Evolutionary conservation across 2,113 vertebrate genomes (phyloP).

Genomic region (Empidonax traillii): DNA sequence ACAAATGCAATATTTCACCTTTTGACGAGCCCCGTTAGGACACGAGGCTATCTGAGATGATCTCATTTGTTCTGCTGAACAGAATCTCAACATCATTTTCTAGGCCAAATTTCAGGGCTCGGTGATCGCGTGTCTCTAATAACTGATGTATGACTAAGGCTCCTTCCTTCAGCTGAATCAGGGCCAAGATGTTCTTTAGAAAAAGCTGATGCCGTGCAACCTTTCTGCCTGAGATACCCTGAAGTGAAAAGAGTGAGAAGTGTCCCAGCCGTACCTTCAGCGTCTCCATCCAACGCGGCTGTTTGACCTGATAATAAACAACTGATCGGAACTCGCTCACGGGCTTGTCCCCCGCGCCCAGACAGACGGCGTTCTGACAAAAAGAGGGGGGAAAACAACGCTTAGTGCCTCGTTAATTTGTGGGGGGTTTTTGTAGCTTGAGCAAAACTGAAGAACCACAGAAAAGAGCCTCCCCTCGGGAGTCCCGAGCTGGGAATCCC

Average conservation of each 20-base stretch:
- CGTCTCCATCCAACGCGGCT: constrained; percentile 97
- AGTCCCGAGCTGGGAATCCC: accelerated
- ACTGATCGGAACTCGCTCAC: constrained; percentile 90
- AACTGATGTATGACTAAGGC: not conserved
- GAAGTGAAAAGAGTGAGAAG: not conserved
- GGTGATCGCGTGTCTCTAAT: not conserved
- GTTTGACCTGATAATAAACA: constrained; percentile 97
- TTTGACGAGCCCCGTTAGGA: not conserved
- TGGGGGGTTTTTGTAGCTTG: accelerated
- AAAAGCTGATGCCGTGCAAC: not conserved
- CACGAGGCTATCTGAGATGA: not conserved
- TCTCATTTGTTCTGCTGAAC: not conserved
- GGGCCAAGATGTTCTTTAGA: not conserved
- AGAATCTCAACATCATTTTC: not conserved
- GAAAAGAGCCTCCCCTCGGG: too few relatives aligned
- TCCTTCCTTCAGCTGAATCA: not conserved
- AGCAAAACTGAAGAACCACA: not conserved
- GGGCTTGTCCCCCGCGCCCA: constrained; percentile 91
- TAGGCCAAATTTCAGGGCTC: constrained; percentile 17
- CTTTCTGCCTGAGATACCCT: not conserved
- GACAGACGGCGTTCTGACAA: constrained; percentile 85
- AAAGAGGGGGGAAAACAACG: not conserved
- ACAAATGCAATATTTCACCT: not conserved
- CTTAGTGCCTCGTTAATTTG: accelerated
- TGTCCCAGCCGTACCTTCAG: constrained; percentile 80